Evolutionary conservation across 1,140 invertebrate genomes (phyloP), one percentile per base, ranked within the genome.

Genomic region (Drosophila baimaii): DNA sequence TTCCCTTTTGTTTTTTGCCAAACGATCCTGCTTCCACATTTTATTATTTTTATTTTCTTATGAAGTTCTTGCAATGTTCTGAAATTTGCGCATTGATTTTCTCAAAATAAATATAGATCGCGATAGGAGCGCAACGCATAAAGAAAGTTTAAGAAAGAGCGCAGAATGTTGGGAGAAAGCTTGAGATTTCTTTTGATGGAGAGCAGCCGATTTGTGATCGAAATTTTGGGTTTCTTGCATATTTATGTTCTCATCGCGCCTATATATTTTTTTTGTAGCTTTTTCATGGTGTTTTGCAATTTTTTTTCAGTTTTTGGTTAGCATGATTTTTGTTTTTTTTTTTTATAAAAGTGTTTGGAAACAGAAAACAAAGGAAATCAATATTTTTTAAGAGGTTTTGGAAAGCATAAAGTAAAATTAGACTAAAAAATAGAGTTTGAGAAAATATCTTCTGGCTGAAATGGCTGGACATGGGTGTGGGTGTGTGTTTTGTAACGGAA

Each of bases 21-120:
- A 82, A 80, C 88, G 90, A 91, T 91, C 90, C 90, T 91, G 90
- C 90, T 91, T 91, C 90, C 85, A 75, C 49, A 88, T 88, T 86
- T 91, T 85, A 81, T 69, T 79, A 52, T 71, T 63, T 69, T 46
- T 51, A n/a, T 69, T 37, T 51, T 76, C 54, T 62, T 17, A 59
- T 88, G 83, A 69, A 73, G 56, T 54, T 77, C 52, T 51, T 49
- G 72, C 69, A 61, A 77, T 86, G 68, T 62, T 78, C 68, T 79
- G 73, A 73, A 81, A 44, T 49, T 82, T 82, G 79, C 83, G 79
- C 70, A 69, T 61, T 66, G 59, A 72, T 82, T 88, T 79, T 89
- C 84, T 89, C 85, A 89, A 89, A 90, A 82, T 72, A 79, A 66
- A 46, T 59, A 57, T 75, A 81, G 61, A 66, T 74, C 66, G 61